phyloP scores from a whole-genome alignment of 1,140 invertebrate species.

The Ganaspis sp. region DNA sequence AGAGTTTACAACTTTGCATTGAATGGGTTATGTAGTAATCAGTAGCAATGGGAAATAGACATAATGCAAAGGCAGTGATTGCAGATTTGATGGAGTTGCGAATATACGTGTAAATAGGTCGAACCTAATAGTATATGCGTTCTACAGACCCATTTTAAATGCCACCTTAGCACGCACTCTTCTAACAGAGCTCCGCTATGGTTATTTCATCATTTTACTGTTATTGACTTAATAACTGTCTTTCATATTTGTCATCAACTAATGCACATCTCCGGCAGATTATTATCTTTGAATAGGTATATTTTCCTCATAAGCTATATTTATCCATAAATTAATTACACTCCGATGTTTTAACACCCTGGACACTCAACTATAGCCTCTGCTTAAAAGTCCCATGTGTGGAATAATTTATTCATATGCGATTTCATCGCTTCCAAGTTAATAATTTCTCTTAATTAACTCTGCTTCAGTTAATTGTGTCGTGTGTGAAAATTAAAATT shows the following conservation, averaged over 20 bases:
- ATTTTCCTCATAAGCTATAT: neutral
- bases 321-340: neutral
- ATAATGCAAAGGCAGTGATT: neutral
- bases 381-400: neutral
- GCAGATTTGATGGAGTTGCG: constrained; percentile 4
- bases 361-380: neutral
- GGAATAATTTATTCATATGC: neutral
- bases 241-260: neutral
- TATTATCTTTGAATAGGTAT: neutral
- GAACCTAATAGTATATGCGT: constrained; percentile 36
- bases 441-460: constrained; percentile 3
- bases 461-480: neutral
- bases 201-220: neutral
- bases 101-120: constrained; percentile 16
- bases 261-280: neutral
- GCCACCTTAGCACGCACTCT: constrained; percentile 45
- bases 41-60: neutral
- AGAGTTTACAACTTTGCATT: neutral
- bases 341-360: neutral
- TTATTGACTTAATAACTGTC: neutral
- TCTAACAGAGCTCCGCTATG: neutral
- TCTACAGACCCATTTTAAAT: constrained; percentile 38
- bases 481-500: neutral
- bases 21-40: neutral
- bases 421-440: neutral